Base-by-base conservation (phyloP, 2,797 vertebrate genomes). In the Phoebastria nigripes region DNA sequence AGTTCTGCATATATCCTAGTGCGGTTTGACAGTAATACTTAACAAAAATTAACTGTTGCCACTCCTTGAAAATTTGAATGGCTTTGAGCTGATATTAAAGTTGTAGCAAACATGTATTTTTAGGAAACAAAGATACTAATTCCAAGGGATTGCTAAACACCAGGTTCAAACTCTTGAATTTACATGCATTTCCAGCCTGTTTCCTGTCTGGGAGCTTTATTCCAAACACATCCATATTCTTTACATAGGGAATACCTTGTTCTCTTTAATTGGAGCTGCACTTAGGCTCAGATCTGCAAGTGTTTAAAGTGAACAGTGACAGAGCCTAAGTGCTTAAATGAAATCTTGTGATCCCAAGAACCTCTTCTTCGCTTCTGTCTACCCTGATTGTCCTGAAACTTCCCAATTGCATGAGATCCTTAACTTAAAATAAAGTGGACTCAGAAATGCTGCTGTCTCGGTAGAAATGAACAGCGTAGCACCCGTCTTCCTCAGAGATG, bases 271-370 rank as follows among this genome's bases (percentile, higher is more conserved):
- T 63, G 82, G 42, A 91, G 87, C 73, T 94, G 69, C 89, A 59
- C 92, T 94, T 84, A 71, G 42, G 46, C 76, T 91, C 69, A 74
- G 89, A 93, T 93, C 94, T 95, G 79, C 79, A 51, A 93, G 79
- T 91, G 85, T 92, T 97, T 94, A 69, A 93, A 41, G 41, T 58
- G 95, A 96, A 85, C 69, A 69, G 80, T 74, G 94, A 91, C 94
- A 93, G 82, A 82, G 26, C 65, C 35, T 59, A 85, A 97, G 94
- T 96, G 79, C 79, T 72, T 95, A 71, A 92, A 94, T 91, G 87
- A 96, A 92, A 74, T 96, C 91, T 74, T 90, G 70, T 94, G 96
- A 91, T 97, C 87, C 95, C 85, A 86, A 96, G 85, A 93, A 96
- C 70, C 87, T 90, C 91, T 84, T 88, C 91, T 94, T 83, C 94